Base-by-base conservation (phyloP, 2,888 invertebrate species). In the Osedax fenrisi region DNA sequence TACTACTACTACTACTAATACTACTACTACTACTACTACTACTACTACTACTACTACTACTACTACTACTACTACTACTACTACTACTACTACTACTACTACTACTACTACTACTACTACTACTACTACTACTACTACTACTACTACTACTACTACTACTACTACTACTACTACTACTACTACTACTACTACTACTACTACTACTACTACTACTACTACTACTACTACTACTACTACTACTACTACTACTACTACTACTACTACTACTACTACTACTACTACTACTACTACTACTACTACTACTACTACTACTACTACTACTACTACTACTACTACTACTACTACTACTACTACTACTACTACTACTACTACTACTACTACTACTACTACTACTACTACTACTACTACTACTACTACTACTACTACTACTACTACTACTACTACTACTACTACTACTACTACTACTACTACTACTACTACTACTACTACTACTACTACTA, bases 251-350 rank as follows among this genome's bases (percentile, higher is more conserved):
- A 69, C 26, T 69, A 69, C 26, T 69, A 69, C 26, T 73, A 73
- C 70, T 73, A 73, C 70, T 73, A 73, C 70, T 73, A 73, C 70
- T 73, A 73, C 70, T 73, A 73, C 70, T 72, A 73, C 70, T 73
- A 73, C 70, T 73, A 73, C 70, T 73, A 73, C 26, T 73, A 73
- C 70, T 72, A 73, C 70, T 72, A 73, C 70, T 72, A 73, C 70
- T 72, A 73, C 26, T 72, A 73, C 70, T 73, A 73, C 70, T 72
- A 73, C 70, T 73, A 73, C 70, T 73, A 73, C 70, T 73, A 73
- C 26, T 72, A 73, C 26, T 59, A 73, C 70, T 73, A 73, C 70
- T 25, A 73, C 70, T 73, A 73, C 70, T 73, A 72, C 26, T 73
- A 73, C 26, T 59, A 72, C 70, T 73, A 73, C 70, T 25, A 73